Evolutionary conservation across 2,797 vertebrate species (phyloP).

Genomic region (Phoebastria nigripes): DNA sequence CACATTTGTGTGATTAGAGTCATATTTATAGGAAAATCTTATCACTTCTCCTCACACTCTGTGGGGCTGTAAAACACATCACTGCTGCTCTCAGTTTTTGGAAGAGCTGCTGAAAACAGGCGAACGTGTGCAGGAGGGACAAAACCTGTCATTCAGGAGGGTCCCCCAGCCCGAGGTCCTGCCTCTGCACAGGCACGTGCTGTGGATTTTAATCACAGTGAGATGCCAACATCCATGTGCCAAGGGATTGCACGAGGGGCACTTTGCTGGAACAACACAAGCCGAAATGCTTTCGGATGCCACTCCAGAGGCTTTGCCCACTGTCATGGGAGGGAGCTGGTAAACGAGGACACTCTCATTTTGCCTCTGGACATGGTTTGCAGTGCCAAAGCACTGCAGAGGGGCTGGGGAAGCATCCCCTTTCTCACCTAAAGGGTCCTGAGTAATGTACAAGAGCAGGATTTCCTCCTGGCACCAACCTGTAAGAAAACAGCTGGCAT

Average conservation of each 20-base stretch:
- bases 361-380: not conserved
- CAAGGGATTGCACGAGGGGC: not conserved
- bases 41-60: constrained; percentile 33
- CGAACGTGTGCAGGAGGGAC: not conserved
- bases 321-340: not conserved
- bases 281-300: not conserved
- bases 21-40: constrained; percentile 54
- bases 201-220: too few species aligned
- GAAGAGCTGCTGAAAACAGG: not conserved
- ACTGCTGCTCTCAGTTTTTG: not conserved
- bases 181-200: fast-evolving
- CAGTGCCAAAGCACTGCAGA: not conserved
- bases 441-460: not conserved
- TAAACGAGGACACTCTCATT: not conserved
- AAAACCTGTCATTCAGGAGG: not conserved
- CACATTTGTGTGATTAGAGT: constrained; percentile 46
- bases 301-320: not conserved
- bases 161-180: not conserved
- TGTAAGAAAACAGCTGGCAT: not conserved
- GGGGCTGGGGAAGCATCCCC: not conserved
- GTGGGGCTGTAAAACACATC: constrained; percentile 17
- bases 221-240: fast-evolving
- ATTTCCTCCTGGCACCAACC: not conserved
- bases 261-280: not conserved
- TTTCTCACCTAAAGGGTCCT: not conserved